Evolutionary conservation across 2,113 vertebrate genomes (phyloP).

Genomic region (Paralichthys olivaceus): DNA sequence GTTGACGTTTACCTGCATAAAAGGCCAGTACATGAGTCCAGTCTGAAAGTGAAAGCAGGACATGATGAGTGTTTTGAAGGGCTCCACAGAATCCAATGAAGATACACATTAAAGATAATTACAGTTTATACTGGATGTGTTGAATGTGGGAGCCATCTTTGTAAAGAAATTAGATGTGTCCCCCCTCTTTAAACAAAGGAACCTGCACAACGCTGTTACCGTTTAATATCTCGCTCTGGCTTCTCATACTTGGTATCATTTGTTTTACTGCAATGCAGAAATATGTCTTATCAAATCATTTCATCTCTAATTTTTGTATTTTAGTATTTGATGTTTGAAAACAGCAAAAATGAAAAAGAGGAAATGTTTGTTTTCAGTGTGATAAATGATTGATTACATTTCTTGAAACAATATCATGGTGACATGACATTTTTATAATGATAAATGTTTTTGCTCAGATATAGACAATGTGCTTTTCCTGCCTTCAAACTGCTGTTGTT

Average conservation of each 20-base stretch:
- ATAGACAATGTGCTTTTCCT: too few species aligned
- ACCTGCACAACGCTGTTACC: too few species aligned
- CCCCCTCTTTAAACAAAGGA: not conserved
- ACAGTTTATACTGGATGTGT: not conserved
- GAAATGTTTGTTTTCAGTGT: too few species aligned
- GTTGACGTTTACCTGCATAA: slow-evolving; percentile 88
- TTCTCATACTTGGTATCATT: not conserved
- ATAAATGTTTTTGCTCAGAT: too few species aligned
- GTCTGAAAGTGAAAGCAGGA: slow-evolving; percentile 82
- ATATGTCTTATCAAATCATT: too few species aligned
- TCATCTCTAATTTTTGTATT: not conserved
- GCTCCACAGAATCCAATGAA: not conserved
- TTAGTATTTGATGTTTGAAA: too few species aligned
- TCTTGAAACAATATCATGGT: too few species aligned
- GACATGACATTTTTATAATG: too few species aligned
- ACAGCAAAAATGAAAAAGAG: too few species aligned
- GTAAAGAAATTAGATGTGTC: not conserved
- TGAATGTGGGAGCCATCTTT: not conserved
- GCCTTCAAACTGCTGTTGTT: too few species aligned
- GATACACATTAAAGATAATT: not conserved
- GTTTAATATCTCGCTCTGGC: too few species aligned
- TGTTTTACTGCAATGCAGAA: not conserved
- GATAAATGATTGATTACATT: too few species aligned
- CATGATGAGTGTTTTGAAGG: not conserved
- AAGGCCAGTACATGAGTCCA: slow-evolving; percentile 95